phyloP scores from a whole-genome alignment of 2,797 vertebrate genomes.

The Halcyon leucocephala region DNA sequence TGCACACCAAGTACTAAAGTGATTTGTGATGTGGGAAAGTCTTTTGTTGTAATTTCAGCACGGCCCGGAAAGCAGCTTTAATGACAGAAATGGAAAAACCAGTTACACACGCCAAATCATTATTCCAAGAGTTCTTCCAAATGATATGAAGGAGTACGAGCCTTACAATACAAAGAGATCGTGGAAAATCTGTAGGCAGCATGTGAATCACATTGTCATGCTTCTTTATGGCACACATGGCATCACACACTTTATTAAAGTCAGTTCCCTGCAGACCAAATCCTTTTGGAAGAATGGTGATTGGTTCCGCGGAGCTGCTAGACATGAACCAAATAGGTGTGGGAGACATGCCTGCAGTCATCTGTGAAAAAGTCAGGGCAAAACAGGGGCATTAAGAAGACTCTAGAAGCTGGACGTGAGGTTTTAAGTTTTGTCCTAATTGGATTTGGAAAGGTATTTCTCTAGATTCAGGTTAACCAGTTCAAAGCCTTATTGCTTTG shows the following conservation, averaged over 20 bases:
- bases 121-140: slow-evolving; percentile 56
- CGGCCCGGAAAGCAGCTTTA: slow-evolving; percentile 59
- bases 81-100: slow-evolving; percentile 63
- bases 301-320: not conserved
- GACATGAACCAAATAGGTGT: not conserved
- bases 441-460: not conserved
- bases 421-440: slow-evolving; percentile 10
- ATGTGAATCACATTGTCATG: slow-evolving; percentile 32
- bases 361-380: not conserved
- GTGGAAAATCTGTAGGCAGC: slow-evolving; percentile 24
- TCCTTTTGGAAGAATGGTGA: slow-evolving; percentile 6
- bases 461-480: not conserved
- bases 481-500: slow-evolving; percentile 1
- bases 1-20: slow-evolving; percentile 50
- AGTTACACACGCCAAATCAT: slow-evolving; percentile 19
- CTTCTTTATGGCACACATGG: not conserved
- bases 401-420: not conserved
- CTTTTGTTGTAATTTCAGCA: slow-evolving; percentile 58
- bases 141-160: slow-evolving; percentile 23
- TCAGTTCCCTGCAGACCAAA: not conserved
- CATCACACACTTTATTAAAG: not conserved
- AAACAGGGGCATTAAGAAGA: not conserved
- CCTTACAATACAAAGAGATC: not conserved
- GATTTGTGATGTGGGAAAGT: slow-evolving; percentile 67
- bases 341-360: slow-evolving; percentile 4